Conservation (phyloP, 2,113 vertebrate genomes). For the Gnathonemus echidnorhynchus region DNA sequence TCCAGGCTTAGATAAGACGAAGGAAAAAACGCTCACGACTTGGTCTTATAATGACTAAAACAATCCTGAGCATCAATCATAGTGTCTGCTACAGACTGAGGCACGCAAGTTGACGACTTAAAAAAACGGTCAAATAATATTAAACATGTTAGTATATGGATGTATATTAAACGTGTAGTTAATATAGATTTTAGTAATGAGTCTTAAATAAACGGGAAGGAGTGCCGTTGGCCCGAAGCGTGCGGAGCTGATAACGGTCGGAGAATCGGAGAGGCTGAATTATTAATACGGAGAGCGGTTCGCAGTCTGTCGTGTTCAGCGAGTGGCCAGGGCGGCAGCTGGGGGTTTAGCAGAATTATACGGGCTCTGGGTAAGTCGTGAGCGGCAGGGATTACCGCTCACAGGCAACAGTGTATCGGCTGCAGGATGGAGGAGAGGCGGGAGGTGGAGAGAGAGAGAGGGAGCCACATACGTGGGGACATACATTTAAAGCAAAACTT, state of each 20-base stretch:
- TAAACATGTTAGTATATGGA: not conserved
- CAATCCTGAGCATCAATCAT: not conserved
- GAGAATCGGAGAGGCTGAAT: constrained; percentile 59
- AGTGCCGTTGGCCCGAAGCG: constrained; percentile 12
- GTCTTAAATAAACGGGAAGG: constrained; percentile 23
- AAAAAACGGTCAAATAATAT: constrained; percentile 1
- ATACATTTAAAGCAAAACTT: constrained; percentile 29
- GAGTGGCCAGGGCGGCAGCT: constrained; percentile 67
- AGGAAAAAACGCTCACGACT: constrained; percentile 13
- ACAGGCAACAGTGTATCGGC: constrained; percentile 53
- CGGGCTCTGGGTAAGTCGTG: constrained; percentile 64
- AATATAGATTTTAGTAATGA: constrained; percentile 2
- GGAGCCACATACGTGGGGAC: constrained; percentile 33
- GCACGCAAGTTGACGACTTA: not conserved
- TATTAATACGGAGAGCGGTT: constrained; percentile 68
- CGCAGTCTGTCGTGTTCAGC: constrained; percentile 63
- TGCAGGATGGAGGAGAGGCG: constrained; percentile 13
- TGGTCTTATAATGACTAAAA: constrained; percentile 6
- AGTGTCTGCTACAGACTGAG: not conserved
- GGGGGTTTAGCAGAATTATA: constrained; percentile 70
- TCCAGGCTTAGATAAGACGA: constrained; percentile 36
- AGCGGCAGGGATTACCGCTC: constrained; percentile 67
- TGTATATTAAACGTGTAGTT: not conserved
- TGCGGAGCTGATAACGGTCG: constrained; percentile 46
- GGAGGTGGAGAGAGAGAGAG: constrained; percentile 35